phyloP scores from a whole-genome alignment of 2,113 vertebrate genomes.

The Takifugu bimaculatus region DNA sequence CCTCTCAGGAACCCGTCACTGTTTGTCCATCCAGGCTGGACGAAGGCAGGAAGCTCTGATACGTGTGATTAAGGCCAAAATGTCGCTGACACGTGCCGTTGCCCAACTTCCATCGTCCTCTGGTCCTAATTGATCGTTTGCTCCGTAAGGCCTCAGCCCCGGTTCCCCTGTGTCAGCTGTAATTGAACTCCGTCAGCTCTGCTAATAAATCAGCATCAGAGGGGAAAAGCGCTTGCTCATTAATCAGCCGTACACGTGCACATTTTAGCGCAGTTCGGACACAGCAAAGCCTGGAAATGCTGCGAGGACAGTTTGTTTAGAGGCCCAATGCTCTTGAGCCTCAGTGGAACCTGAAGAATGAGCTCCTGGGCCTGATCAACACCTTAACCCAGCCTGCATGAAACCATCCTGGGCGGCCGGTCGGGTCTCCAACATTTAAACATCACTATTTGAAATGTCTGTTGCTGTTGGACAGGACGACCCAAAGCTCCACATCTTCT shows the following conservation, averaged over 20 bases:
- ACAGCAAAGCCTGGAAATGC: not conserved
- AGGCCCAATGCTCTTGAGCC: too few species aligned
- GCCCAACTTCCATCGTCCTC: slow-evolving; percentile 3
- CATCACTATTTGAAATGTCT: too few species aligned
- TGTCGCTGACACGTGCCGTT: slow-evolving; percentile 37
- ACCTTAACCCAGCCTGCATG: too few species aligned
- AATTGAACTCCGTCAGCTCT: slow-evolving; percentile 37
- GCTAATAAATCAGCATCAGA: slow-evolving; percentile 23
- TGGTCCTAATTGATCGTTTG: slow-evolving; percentile 58
- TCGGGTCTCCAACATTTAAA: too few species aligned
- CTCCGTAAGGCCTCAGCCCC: slow-evolving; percentile 31
- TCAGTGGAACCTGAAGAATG: too few species aligned
- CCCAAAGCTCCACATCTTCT: slow-evolving; percentile 26
- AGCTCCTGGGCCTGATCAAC: too few species aligned
- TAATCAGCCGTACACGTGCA: slow-evolving; percentile 11
- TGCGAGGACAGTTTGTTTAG: not conserved
- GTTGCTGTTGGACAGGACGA: too few species aligned
- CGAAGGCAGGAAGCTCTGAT: slow-evolving; percentile 54
- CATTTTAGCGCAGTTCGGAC: slow-evolving; percentile 11
- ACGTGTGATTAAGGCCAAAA: slow-evolving; percentile 65
- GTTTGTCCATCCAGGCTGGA: slow-evolving; percentile 36
- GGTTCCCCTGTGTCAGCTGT: slow-evolving; percentile 38
- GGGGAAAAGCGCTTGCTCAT: slow-evolving; percentile 15
- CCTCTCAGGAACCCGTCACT: slow-evolving; percentile 29
- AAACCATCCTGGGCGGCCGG: too few species aligned